Base-by-base conservation (phyloP, 2,888 invertebrate species). In the Melangyna quadrimaculata region DNA sequence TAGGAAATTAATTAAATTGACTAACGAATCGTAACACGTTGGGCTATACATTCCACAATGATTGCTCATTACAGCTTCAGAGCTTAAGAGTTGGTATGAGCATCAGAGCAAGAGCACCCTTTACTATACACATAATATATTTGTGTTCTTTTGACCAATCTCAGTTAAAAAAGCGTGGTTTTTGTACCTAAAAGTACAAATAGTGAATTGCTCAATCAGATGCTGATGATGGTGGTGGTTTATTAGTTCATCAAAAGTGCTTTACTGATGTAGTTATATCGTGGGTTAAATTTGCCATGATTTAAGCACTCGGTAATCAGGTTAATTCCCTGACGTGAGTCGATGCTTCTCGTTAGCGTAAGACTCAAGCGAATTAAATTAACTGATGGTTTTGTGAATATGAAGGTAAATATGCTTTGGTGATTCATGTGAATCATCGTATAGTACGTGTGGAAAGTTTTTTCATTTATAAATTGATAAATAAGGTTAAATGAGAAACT, bases 1-100 rank as follows among this genome's bases (percentile, higher is more conserved):
- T 86, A 63, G 72, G 45, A 72, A 86, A 86, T 80, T 86, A 86
- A 86, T 86, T 86, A 86, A 86, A 86, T 86, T 80, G 80, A 77
- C 80, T 80, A 86, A 86, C 75, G 84, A 86, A 77, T 86, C 84
- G 59, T 80, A 80, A 57, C 61, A 35, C 59, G 57, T 53, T 71
- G 57, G 59, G 32, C 75, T 59, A 35, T 22, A 14, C 37, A 37
- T 59, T 57, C 79, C 79, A 71, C 80, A 84, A 80, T 80, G 80
- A 84, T 80, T 84, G 84, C 84, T 80, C 84, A 84, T 84, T 86
- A 77, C 69, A 59, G 57, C 78, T 72, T 71, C 45, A 40, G 63
- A 43, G 79, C 32, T 27, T 12, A 63, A 45, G 48, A 10, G n/a
- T n/a, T 22, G 19, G 65, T 40, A 7, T 6, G 6, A n/a, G n/a